phyloP scores from a whole-genome alignment of 2,888 invertebrate genomes.

The Phoenoteleia sp. region DNA sequence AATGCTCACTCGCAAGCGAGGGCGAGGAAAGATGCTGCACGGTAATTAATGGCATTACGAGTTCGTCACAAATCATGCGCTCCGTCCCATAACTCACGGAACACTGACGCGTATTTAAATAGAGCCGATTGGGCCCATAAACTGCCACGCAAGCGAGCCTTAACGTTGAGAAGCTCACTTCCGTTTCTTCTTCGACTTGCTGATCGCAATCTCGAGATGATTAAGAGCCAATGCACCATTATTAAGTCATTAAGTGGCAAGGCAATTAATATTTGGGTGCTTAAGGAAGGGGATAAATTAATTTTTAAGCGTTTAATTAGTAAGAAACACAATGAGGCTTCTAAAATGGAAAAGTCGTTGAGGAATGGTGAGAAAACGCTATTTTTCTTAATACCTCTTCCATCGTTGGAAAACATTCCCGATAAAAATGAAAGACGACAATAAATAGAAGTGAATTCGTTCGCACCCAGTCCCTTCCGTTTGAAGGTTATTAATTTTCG shows the following conservation, averaged over 20 bases:
- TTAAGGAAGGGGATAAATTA: neutral
- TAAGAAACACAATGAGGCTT: no score
- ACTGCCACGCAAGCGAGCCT: slow-evolving; percentile 23
- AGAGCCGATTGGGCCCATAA: slow-evolving; percentile 81
- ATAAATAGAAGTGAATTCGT: neutral
- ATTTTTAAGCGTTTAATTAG: no score
- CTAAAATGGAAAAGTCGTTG: no score
- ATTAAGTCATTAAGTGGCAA: slow-evolving; percentile 10
- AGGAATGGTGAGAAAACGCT: no score
- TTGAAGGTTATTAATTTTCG: slow-evolving; percentile 24
- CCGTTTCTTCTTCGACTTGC: slow-evolving; percentile 9
- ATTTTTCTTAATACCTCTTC: no score
- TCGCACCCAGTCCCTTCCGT: neutral
- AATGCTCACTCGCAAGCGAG: slow-evolving; percentile 71
- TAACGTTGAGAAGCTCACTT: slow-evolving; percentile 34
- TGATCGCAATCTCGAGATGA: slow-evolving; percentile 11
- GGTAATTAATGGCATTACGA: slow-evolving; percentile 83
- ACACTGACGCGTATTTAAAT: slow-evolving; percentile 84
- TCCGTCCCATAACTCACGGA: slow-evolving; percentile 83
- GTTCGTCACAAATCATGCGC: slow-evolving; percentile 85
- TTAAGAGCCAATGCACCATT: neutral
- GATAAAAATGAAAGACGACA: neutral
- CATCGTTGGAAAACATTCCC: neutral
- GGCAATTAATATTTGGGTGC: slow-evolving; percentile 14
- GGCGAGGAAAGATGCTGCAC: slow-evolving; percentile 85